Conservation (phyloP, 2,888 invertebrate genomes). For the Tetranychus truncatus region DNA sequence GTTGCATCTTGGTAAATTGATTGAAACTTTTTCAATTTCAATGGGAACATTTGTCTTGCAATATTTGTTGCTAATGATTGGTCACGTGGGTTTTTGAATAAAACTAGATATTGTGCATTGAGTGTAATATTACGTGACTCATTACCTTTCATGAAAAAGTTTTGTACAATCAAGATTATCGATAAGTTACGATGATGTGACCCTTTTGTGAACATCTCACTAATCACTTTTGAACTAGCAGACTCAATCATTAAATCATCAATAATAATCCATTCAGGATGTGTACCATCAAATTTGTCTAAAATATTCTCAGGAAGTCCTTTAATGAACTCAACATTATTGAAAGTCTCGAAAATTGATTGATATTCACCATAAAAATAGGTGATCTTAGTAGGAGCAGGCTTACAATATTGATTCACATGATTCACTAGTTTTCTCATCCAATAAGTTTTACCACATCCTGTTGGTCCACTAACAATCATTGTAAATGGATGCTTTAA, state of each 20-base stretch:
- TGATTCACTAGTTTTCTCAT: not conserved
- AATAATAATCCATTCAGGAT: not conserved
- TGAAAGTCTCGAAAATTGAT: not conserved
- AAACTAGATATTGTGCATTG: not conserved
- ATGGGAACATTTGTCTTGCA: slow-evolving; percentile 1
- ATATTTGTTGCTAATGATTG: not conserved
- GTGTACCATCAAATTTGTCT: not conserved
- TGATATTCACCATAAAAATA: not conserved
- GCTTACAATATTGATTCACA: not conserved
- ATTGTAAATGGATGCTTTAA: not conserved
- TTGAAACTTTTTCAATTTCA: not conserved
- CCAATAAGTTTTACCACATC: not conserved
- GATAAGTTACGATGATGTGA: slow-evolving; percentile 3
- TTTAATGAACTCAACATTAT: not conserved
- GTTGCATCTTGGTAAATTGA: slow-evolving; percentile 3
- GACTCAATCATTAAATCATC: not conserved
- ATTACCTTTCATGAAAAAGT: not conserved
- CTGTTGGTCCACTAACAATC: not conserved
- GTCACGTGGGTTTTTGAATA: slow-evolving; percentile 7
- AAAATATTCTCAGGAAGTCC: not conserved
- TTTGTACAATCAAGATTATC: slow-evolving; percentile 1
- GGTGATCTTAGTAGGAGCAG: not conserved
- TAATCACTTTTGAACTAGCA: not conserved
- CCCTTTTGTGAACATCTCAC: not conserved
- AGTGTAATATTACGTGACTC: not conserved